phyloP scores from a whole-genome alignment of 2,888 invertebrate species.

The Oligia latruncula region DNA sequence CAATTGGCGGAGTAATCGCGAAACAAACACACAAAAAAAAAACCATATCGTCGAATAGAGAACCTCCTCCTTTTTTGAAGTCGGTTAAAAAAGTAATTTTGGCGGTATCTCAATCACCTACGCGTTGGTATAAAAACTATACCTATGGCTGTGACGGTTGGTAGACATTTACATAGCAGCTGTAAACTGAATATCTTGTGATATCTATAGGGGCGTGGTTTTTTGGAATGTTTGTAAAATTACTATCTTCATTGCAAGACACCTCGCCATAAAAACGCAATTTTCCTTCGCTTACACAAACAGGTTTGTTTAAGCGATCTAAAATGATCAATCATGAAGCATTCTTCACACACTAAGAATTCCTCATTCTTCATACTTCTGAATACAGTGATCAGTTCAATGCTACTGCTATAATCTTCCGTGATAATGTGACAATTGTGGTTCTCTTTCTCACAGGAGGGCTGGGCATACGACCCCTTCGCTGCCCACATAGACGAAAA shows the following conservation, averaged over 20 bases:
- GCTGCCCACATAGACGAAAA: constrained; percentile 93
- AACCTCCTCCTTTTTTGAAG: too few species aligned
- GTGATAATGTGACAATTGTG: not conserved
- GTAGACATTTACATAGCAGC: constrained; percentile 17
- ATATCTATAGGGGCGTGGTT: not conserved
- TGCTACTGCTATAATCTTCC: not conserved
- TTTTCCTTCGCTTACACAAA: not conserved
- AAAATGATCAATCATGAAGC: not conserved
- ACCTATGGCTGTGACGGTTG: not conserved
- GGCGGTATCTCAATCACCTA: not conserved
- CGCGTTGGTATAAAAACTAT: not conserved
- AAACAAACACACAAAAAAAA: too few species aligned
- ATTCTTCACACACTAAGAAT: not conserved
- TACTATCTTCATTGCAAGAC: not conserved
- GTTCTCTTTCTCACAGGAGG: constrained; percentile 67
- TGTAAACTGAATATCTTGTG: constrained; percentile 11
- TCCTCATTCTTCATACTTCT: not conserved
- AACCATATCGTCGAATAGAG: too few species aligned
- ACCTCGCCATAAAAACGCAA: not conserved
- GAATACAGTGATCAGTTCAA: not conserved
- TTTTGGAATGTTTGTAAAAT: not conserved
- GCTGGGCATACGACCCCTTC: constrained; percentile 96
- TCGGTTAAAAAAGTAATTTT: not conserved
- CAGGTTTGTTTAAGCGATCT: too few species aligned
- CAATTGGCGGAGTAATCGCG: too few species aligned